Conservation (phyloP, 2,888 invertebrate genomes). For the Agapostemon virescens region DNA sequence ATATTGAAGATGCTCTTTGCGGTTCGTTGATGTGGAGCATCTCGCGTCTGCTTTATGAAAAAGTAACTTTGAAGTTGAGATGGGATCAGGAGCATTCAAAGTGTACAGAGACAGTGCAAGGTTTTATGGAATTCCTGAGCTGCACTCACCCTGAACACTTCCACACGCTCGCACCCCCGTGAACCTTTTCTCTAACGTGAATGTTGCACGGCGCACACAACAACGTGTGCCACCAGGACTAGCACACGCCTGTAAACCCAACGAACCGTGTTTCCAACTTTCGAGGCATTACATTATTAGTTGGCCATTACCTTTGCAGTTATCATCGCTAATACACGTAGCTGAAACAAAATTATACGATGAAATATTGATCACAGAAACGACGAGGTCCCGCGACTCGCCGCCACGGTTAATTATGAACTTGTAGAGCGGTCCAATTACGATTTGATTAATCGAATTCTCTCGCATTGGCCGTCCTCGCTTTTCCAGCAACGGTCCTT, state of each 20-base stretch:
- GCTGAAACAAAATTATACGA: not conserved
- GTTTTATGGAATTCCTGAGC: slow-evolving; percentile 75
- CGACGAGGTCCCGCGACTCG: not conserved
- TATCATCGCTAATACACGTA: slow-evolving; percentile 40
- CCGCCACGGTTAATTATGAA: not conserved
- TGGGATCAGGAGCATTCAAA: slow-evolving; percentile 56
- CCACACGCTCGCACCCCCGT: slow-evolving; percentile 64
- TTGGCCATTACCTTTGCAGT: slow-evolving; percentile 66
- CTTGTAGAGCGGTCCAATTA: not conserved
- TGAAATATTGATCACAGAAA: slow-evolving; percentile 1
- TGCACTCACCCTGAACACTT: slow-evolving; percentile 78
- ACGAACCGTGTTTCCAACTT: slow-evolving; percentile 80
- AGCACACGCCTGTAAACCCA: slow-evolving; percentile 75
- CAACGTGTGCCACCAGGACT: slow-evolving; percentile 48
- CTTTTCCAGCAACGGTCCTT: not conserved
- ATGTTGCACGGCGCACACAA: slow-evolving; percentile 19
- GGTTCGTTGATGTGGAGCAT: not conserved
- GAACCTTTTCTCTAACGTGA: slow-evolving; percentile 40
- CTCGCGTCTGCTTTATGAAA: slow-evolving; percentile 5
- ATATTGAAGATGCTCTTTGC: not conserved
- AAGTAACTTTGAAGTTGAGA: slow-evolving; percentile 34
- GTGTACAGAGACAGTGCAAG: slow-evolving; percentile 56
- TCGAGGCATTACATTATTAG: slow-evolving; percentile 74
- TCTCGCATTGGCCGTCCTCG: not conserved
- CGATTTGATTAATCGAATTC: not conserved